Conservation (phyloP, 2,113 vertebrate genomes). For the Eleginops maclovinus region DNA sequence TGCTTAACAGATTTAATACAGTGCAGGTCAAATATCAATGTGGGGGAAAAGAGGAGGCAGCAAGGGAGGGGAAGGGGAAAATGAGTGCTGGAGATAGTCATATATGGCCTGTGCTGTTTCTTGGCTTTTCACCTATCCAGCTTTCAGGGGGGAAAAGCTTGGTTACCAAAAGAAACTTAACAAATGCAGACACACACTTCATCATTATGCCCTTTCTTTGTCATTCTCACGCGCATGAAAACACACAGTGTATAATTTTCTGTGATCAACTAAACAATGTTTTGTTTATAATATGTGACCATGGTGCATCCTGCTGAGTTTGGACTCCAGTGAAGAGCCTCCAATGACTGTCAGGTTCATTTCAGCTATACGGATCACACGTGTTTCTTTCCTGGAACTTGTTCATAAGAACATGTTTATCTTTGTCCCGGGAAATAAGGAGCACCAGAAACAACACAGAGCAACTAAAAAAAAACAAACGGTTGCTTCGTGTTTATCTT, state of each 20-base stretch:
- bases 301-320: conserved; percentile 30
- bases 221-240: neutral
- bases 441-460: neutral
- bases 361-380: conserved; percentile 29
- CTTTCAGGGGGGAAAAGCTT: neutral
- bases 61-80: conserved; percentile 15
- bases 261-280: conserved; percentile 48
- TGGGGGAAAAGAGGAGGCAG: neutral
- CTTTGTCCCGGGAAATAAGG: neutral
- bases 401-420: conserved; percentile 10
- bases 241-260: conserved; percentile 10
- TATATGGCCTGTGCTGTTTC: conserved; percentile 71
- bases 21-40: conserved; percentile 65
- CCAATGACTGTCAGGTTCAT: conserved; percentile 33
- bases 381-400: conserved; percentile 25
- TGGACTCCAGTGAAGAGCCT: conserved; percentile 34
- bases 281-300: conserved; percentile 26
- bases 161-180: conserved; percentile 33
- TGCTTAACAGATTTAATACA: conserved; percentile 71
- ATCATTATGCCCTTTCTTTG: neutral
- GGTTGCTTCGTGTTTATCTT: neutral
- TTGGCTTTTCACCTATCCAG: conserved; percentile 59
- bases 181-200: conserved; percentile 24
- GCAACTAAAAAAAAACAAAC: conserved; percentile 4
- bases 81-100: conserved; percentile 61